These are phyloP conservation scores for Acridotheres tristis DNA, from an alignment of 2,797 vertebrate species.

Conservation along the genomic window DNA sequence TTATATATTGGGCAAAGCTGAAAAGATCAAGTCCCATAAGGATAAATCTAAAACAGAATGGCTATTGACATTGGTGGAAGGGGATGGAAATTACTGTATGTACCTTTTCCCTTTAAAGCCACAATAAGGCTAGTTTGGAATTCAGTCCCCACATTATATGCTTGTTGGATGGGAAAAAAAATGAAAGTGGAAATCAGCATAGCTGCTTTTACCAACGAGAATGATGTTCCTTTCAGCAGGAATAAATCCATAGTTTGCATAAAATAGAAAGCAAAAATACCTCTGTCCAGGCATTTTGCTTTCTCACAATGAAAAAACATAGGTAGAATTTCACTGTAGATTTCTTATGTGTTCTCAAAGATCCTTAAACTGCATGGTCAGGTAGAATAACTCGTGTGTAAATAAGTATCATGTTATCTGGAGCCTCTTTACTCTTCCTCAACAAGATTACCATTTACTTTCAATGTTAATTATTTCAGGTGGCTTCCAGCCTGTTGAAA, in stretches of 20 bases:
- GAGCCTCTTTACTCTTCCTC: not conserved
- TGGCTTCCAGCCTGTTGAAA: not conserved
- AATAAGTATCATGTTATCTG: not conserved
- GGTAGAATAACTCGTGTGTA: not conserved
- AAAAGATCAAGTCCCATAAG: not conserved
- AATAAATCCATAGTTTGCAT: not conserved
- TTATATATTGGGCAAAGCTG: not conserved
- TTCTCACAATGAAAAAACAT: not conserved
- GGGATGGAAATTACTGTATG: not conserved
- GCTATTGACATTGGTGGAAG: not conserved
- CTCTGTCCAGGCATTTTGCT: not conserved
- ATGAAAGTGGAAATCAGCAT: not conserved
- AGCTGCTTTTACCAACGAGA: not conserved
- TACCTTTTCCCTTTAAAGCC: not conserved
- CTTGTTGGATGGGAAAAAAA: not conserved
- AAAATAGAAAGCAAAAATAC: not conserved
- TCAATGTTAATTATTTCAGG: not conserved
- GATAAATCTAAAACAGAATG: not conserved
- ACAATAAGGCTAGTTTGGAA: not conserved
- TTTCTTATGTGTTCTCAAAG: not conserved
- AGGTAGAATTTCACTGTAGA: not conserved
- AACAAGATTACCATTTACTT: not conserved
- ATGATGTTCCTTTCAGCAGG: not conserved
- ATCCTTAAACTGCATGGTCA: not conserved
- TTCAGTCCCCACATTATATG: not conserved